Percentiles rank a stretch among this genome's conserved stretches.
Evolutionary conservation across 2,888 invertebrate species (phyloP).

Genomic region (Drosophila cognata): DNA sequence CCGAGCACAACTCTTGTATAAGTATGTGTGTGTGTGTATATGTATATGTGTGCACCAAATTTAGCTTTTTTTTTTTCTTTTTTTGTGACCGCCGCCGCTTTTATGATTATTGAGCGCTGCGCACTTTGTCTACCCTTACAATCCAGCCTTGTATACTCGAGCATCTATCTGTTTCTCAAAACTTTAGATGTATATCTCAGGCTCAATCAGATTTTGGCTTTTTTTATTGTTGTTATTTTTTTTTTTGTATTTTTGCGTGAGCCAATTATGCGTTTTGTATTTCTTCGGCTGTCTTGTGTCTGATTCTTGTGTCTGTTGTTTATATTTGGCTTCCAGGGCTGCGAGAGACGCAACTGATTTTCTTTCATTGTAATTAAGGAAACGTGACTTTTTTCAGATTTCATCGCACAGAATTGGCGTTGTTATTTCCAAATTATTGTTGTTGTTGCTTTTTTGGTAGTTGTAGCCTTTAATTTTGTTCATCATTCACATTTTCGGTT

Average conservation of each 20-base stretch:
- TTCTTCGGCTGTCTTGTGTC: constrained; percentile 47
- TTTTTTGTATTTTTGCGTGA: constrained; percentile 72
- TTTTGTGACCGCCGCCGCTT: constrained; percentile 58
- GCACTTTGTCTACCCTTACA: constrained; percentile 40
- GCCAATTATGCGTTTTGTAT: constrained; percentile 81
- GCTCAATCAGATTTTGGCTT: constrained; percentile 27
- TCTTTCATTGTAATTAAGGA: constrained; percentile 78
- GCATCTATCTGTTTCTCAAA: constrained; percentile 72
- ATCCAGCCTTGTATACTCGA: constrained; percentile 4
- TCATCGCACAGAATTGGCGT: constrained; percentile 68
- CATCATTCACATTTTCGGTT: constrained; percentile 61
- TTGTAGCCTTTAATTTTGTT: constrained; percentile 61
- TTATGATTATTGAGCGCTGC: constrained; percentile 74
- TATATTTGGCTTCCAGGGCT: constrained; percentile 29
- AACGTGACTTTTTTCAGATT: constrained; percentile 78
- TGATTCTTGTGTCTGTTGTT: constrained; percentile 60
- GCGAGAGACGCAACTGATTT: constrained; percentile 53
- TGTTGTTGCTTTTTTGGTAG: constrained; percentile 17
- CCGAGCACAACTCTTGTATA: constrained; percentile 42
- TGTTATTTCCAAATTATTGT: constrained; percentile 56
- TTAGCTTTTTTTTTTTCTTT: constrained; percentile 57
- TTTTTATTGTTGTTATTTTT: constrained; percentile 38
- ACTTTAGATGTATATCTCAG: constrained; percentile 62
- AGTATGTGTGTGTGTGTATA: constrained; percentile 20
- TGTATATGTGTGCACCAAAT: constrained; percentile 47